Percentiles rank a stretch among this genome's conserved stretches.
Evolutionary conservation across 2,888 invertebrate species (phyloP).

Genomic region (Pandemis cinnamomeana): DNA sequence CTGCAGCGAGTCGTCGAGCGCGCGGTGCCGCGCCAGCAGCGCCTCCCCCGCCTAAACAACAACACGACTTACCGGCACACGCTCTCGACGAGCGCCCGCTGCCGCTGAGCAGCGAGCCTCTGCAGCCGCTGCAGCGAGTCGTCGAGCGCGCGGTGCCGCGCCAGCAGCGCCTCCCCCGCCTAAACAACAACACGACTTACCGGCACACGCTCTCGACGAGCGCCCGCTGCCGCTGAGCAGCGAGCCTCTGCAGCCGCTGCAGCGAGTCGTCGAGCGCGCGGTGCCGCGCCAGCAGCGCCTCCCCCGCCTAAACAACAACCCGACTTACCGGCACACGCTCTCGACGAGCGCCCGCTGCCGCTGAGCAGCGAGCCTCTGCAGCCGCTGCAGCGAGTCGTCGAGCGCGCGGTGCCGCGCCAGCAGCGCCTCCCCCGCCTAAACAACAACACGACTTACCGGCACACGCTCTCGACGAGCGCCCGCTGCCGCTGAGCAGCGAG

Average conservation of each 20-base stretch:
- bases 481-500: slow-evolving; percentile 91
- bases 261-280: slow-evolving; percentile 87
- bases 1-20: slow-evolving; percentile 88
- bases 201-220: slow-evolving; percentile 95
- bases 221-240: slow-evolving; percentile 91
- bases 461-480: slow-evolving; percentile 95
- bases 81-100: slow-evolving; percentile 95
- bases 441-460: no score
- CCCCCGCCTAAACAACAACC: no score
- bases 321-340: slow-evolving; percentile 90
- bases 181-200: no score
- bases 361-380: slow-evolving; percentile 91
- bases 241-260: slow-evolving; percentile 91
- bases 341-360: slow-evolving; percentile 95
- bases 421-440: no score
- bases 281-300: slow-evolving; percentile 90
- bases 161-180: slow-evolving; percentile 90
- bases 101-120: slow-evolving; percentile 90
- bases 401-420: slow-evolving; percentile 88
- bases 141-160: slow-evolving; percentile 88
- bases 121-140: slow-evolving; percentile 90
- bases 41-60: no score
- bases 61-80: slow-evolving; percentile 89
- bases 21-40: slow-evolving; percentile 89
- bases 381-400: slow-evolving; percentile 88